These are phyloP conservation scores for Mesocentrotus franciscanus DNA, from an alignment of 53 echinoderm and acorn worm species.

Conservation along the genomic window DNA sequence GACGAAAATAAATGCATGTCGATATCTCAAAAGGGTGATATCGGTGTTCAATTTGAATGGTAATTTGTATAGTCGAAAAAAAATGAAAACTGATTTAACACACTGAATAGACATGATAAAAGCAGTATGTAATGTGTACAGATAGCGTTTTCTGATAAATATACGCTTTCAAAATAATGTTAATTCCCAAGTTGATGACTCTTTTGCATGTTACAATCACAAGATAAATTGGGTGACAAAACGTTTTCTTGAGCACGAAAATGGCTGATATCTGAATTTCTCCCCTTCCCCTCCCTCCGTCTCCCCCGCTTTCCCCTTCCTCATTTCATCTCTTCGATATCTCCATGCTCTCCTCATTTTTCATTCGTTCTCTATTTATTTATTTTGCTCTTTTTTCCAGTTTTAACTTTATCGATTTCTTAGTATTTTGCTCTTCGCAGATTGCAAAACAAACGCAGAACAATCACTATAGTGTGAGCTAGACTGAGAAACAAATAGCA, in stretches of 20 bases:
- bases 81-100: neutral
- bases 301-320: neutral
- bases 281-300: neutral
- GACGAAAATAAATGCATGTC: neutral
- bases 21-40: neutral
- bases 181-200: neutral
- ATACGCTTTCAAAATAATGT: neutral
- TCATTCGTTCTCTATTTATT: neutral
- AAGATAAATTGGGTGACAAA: neutral
- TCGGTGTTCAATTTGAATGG: neutral
- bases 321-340: too few species aligned
- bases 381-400: neutral
- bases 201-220: neutral
- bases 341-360: neutral
- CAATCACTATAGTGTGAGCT: neutral
- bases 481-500: neutral
- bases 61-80: neutral
- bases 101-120: neutral
- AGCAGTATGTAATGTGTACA: neutral
- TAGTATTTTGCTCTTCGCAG: too few species aligned
- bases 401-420: neutral
- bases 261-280: neutral
- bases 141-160: too few species aligned
- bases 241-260: neutral
- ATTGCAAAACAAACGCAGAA: neutral